Evolutionary conservation across 2,888 invertebrate species (phyloP).

Genomic region (Tetanocera ferruginea): DNA sequence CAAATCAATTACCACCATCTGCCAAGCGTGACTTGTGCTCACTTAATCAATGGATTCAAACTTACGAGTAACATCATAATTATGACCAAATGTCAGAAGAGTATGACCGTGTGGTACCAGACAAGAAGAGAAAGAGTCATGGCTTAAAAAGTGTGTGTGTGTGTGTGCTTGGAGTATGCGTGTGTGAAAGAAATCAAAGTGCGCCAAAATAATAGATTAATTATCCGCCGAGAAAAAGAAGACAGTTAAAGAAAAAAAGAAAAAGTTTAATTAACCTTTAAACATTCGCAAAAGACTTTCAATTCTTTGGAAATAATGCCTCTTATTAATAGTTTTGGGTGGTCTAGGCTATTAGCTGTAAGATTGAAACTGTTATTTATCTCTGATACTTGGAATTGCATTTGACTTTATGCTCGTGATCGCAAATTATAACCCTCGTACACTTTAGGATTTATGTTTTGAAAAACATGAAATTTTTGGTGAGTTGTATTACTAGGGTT

Average conservation of each 20-base stretch:
- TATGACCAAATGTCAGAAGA: not conserved
- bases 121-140: not conserved
- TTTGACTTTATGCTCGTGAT: not conserved
- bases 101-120: not conserved
- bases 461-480: too few species aligned
- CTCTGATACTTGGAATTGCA: too few species aligned
- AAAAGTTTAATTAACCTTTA: conserved; percentile 28
- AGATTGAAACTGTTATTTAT: not conserved
- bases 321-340: not conserved
- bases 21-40: conserved; percentile 58
- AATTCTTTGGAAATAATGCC: not conserved
- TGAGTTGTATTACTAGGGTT: too few species aligned
- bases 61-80: not conserved
- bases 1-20: conserved; percentile 46
- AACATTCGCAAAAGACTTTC: conserved; percentile 14
- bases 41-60: conserved; percentile 24
- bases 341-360: not conserved
- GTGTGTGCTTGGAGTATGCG: not conserved
- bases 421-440: too few species aligned
- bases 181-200: not conserved
- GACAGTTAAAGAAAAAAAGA: not conserved
- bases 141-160: not conserved
- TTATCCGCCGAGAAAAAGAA: not conserved
- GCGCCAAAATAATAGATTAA: not conserved
- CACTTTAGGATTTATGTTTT: too few species aligned